A percentile compares a stretch with the other conserved stretches of the same genome.
phyloP scores from a whole-genome alignment of 2,888 invertebrate genomes.

The Stegophylla sp. region DNA sequence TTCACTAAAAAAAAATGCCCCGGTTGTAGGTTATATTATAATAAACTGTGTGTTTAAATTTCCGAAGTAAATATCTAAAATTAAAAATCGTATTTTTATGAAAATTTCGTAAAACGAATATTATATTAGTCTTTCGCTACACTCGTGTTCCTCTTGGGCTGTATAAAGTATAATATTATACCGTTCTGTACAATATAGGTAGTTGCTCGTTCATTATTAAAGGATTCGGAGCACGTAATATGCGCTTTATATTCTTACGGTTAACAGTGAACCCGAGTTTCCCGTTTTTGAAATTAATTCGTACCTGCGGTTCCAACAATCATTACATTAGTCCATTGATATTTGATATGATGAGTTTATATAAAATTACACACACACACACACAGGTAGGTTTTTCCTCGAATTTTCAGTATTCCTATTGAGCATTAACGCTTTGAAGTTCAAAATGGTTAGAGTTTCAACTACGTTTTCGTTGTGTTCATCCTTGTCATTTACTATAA shows the following conservation, averaged over 20 bases:
- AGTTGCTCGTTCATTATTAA: neutral
- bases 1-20: too few species aligned
- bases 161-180: neutral
- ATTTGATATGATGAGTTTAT: neutral
- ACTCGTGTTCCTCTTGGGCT: neutral
- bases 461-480: too few species aligned
- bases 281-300: conserved; percentile 12
- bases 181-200: neutral
- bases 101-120: too few species aligned
- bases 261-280: neutral
- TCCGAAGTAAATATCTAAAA: too few species aligned
- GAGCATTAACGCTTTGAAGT: neutral
- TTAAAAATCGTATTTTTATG: too few species aligned
- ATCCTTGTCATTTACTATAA: too few species aligned
- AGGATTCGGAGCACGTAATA: neutral
- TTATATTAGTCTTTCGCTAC: too few species aligned
- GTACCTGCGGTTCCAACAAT: neutral
- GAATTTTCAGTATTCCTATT: neutral
- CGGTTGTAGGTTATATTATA: too few species aligned
- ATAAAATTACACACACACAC: neutral
- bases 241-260: neutral
- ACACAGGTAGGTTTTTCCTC: neutral
- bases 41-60: too few species aligned
- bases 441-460: too few species aligned
- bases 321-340: neutral